Conservation (phyloP, 2,888 invertebrate species). For the Nemotelus nigrinus region DNA sequence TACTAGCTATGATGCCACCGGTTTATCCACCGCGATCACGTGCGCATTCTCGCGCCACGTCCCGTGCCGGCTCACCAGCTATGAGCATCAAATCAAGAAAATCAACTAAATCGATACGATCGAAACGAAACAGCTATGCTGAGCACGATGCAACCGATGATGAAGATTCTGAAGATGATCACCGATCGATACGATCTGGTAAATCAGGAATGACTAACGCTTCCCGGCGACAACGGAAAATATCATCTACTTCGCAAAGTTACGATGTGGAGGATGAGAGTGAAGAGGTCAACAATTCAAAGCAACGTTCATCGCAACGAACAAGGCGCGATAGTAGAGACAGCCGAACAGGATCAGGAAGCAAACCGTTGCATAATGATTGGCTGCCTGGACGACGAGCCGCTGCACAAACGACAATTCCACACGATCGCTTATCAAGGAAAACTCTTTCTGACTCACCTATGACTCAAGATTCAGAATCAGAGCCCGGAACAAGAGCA, state of each 20-base stretch:
- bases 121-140: conserved; percentile 63
- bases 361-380: conserved; percentile 60
- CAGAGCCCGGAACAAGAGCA: conserved; percentile 59
- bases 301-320: conserved; percentile 56
- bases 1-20: conserved; percentile 56
- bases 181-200: conserved; percentile 61
- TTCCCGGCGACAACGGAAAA: conserved; percentile 54
- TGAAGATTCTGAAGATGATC: conserved; percentile 73
- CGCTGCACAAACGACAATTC: conserved; percentile 49
- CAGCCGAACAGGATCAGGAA: conserved; percentile 54
- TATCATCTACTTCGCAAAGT: conserved; percentile 61
- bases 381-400: conserved; percentile 57
- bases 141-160: conserved; percentile 68
- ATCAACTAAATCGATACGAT: conserved; percentile 71
- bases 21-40: conserved; percentile 64
- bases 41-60: conserved; percentile 70
- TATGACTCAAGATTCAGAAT: conserved; percentile 61
- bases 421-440: conserved; percentile 47
- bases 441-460: conserved; percentile 60
- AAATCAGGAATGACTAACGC: conserved; percentile 59
- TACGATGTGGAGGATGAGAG: conserved; percentile 57
- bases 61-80: conserved; percentile 75
- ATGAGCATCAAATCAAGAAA: conserved; percentile 76
- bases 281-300: conserved; percentile 49
- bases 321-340: conserved; percentile 50